phyloP scores from a whole-genome alignment of 1,140 invertebrate genomes.

The Hypsibius dujardini region DNA sequence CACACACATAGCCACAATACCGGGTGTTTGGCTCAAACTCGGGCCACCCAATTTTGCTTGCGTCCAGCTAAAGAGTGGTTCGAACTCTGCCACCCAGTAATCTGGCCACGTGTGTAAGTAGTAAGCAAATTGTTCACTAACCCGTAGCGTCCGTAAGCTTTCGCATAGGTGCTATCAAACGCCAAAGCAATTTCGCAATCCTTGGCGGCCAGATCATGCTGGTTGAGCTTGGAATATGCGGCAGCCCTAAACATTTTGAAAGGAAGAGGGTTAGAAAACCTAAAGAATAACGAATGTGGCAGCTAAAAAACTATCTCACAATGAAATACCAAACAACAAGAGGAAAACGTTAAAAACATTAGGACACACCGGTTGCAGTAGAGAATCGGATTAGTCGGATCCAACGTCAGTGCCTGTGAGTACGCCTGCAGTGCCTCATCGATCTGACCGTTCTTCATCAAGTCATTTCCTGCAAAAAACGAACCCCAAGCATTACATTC shows the following conservation, averaged over 20 bases:
- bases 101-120: conserved; percentile 2
- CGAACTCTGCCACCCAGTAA: neutral
- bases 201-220: conserved; percentile 58
- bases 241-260: conserved; percentile 46
- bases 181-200: conserved; percentile 72
- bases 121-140: conserved; percentile 29
- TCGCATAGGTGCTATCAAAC: conserved; percentile 73
- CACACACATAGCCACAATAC: no score
- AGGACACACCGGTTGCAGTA: conserved; percentile 54
- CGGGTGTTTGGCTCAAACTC: no score
- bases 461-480: conserved; percentile 8
- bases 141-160: conserved; percentile 81
- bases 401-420: conserved; percentile 51
- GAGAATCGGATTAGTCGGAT: conserved; percentile 71
- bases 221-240: conserved; percentile 63
- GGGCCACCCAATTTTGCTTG: neutral
- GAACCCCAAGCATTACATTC: neutral
- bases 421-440: conserved; percentile 5
- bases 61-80: neutral
- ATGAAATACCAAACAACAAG: neutral
- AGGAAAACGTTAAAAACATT: conserved; percentile 18
- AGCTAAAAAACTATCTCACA: neutral
- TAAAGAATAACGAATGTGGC: neutral
- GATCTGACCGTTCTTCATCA: conserved; percentile 12
- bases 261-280: conserved; percentile 20